A percentile compares a stretch with the other conserved stretches of the same genome.
Evolutionary conservation across 37 sponge, comb jelly and placozoan genomes (phyloP).

Genomic region (Halisarca cf. caerulea): DNA sequence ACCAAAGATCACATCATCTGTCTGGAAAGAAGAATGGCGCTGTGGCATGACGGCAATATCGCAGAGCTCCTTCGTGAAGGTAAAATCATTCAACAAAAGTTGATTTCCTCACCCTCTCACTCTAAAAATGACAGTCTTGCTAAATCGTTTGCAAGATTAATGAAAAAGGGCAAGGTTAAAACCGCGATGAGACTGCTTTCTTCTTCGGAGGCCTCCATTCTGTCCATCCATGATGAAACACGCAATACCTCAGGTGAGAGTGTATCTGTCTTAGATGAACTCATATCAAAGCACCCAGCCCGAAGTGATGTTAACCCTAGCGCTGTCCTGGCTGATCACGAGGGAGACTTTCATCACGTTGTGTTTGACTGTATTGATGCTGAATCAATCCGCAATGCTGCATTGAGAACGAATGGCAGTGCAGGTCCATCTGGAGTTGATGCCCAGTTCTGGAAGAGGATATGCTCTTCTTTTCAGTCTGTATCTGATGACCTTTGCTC

Average conservation of each 20-base stretch:
- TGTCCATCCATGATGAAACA: neutral
- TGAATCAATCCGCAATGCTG: neutral
- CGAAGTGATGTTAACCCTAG: neutral
- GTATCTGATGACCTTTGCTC: neutral
- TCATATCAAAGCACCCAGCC: neutral
- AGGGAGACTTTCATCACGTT: neutral
- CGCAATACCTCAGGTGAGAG: neutral
- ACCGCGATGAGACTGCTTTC: slow-evolving; percentile 1
- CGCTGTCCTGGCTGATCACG: neutral
- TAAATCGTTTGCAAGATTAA: neutral
- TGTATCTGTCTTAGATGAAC: neutral
- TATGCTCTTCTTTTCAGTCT: neutral
- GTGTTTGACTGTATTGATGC: slow-evolving; percentile 5
- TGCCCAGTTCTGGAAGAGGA: neutral
- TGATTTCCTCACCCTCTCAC: neutral
- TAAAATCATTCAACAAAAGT: neutral
- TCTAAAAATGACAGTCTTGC: neutral
- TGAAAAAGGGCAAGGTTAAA: neutral
- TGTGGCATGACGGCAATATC: neutral
- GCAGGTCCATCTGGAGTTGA: neutral
- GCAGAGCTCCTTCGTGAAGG: neutral
- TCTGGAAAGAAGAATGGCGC: neutral
- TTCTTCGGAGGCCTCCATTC: neutral
- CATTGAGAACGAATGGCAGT: neutral
- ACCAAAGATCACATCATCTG: neutral